Percentiles rank a stretch among this genome's conserved stretches.
phyloP scores from a whole-genome alignment of 2,113 vertebrate genomes.

The Cranoglanis bouderius region DNA sequence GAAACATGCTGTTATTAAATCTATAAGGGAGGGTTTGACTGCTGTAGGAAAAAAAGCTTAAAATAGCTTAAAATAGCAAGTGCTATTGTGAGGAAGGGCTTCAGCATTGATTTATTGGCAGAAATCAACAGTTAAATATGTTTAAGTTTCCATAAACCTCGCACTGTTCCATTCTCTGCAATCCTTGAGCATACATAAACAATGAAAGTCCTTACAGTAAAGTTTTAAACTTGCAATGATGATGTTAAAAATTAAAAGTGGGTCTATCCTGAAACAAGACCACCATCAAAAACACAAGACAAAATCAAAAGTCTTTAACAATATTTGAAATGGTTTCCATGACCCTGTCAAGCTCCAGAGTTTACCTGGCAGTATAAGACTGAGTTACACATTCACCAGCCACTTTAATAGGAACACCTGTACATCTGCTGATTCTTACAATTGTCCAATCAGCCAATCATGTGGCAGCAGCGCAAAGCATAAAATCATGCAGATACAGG shows the following conservation, averaged over 20 bases:
- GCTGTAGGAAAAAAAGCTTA: too few relatives aligned
- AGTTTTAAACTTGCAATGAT: background rate
- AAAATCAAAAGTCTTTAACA: background rate
- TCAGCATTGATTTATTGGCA: constrained; percentile 3
- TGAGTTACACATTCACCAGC: too few relatives aligned
- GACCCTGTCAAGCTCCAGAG: background rate
- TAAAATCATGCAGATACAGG: background rate
- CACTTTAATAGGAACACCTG: too few relatives aligned
- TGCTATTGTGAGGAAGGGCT: background rate
- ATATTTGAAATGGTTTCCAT: background rate
- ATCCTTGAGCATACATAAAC: background rate
- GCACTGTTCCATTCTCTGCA: background rate
- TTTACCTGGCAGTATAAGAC: background rate
- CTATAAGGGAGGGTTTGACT: background rate
- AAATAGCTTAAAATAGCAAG: background rate
- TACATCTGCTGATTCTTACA: too few relatives aligned
- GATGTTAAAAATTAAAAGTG: background rate
- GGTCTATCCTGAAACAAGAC: background rate
- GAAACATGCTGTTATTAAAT: constrained; percentile 4
- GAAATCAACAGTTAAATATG: background rate
- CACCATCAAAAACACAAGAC: background rate
- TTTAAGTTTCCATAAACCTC: background rate
- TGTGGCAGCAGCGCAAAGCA: background rate
- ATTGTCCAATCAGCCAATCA: background rate
- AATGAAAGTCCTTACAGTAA: background rate